Base-by-base conservation (phyloP, 2,888 invertebrate species). In the Xestoiulus laeticollis region DNA sequence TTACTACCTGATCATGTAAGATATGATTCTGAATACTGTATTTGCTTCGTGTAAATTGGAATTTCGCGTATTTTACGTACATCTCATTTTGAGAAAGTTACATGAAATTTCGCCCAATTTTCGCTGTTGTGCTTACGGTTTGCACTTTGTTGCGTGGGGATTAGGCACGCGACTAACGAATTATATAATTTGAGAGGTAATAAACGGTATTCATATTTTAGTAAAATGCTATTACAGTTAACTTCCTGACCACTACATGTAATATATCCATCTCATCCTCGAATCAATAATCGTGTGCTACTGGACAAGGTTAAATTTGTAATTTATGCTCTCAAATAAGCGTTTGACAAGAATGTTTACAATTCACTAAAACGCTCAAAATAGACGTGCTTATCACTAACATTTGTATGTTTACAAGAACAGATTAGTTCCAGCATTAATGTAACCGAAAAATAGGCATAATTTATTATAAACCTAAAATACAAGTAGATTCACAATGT, bases 101-200 rank as follows among this genome's bases (percentile, higher is more conserved):
- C 59, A 59, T 22, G 59, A 59, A 59, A 59, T n/a, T 26, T 5
- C 8, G n/a, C 68, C 26, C 26, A 2, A 1, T 68, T 68, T 26
- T 68, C 6, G n/a, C 22, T 59, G n/a, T 59, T 59, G 59, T 22
- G 22, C 68, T 26, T 26, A 26, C 68, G 68, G n/a, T 12, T 26
- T 68, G n/a, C 68, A 68, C 68, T 26, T 26, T 68, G 68, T 68
- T 68, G 68, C 68, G 68, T 68, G 68, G 68, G 68, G 26, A 12
- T 68, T 12, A 12, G 59, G 68, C 68, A 68, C 68, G 68, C 68
- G 26, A 68, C 68, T 26, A 26, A 68, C 68, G 68, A 68, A 68
- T 68, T 68, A 68, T 26, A 26, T 68, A 68, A 68, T 68, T 68
- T 68, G 6, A 26, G 68, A 12, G 22, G 68, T 26, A 68, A 68